Evolutionary conservation across 2,888 invertebrate species (phyloP).

Genomic region (Mesorhabditis spiculigera): DNA sequence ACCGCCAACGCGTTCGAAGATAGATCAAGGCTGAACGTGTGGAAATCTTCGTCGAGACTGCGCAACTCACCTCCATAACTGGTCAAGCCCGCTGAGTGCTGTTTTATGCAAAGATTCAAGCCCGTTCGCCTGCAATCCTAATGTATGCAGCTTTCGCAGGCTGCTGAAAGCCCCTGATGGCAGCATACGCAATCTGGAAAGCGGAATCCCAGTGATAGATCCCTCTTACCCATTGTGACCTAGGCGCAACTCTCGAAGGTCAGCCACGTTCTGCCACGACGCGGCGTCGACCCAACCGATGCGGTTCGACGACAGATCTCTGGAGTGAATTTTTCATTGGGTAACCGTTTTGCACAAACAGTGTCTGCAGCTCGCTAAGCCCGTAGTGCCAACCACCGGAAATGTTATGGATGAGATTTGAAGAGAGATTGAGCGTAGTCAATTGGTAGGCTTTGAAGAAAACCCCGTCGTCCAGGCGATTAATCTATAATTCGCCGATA

Average conservation of each 20-base stretch:
- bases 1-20: slow-evolving; percentile 41
- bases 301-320: slow-evolving; percentile 36
- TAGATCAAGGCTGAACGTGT: slow-evolving; percentile 24
- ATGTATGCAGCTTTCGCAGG: slow-evolving; percentile 27
- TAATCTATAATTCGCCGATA: not conserved
- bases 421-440: slow-evolving; percentile 31
- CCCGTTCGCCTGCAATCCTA: slow-evolving; percentile 31
- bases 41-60: not conserved
- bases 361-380: slow-evolving; percentile 24
- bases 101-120: slow-evolving; percentile 36
- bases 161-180: slow-evolving; percentile 36
- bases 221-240: not conserved
- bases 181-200: slow-evolving; percentile 30
- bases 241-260: slow-evolving; percentile 18
- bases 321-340: slow-evolving; percentile 12
- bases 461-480: slow-evolving; percentile 36
- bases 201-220: slow-evolving; percentile 7
- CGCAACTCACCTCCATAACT: slow-evolving; percentile 20
- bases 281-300: slow-evolving; percentile 31
- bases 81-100: slow-evolving; percentile 36
- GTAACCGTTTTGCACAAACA: slow-evolving; percentile 22
- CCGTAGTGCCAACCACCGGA: slow-evolving; percentile 41
- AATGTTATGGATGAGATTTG: slow-evolving; percentile 30
- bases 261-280: slow-evolving; percentile 34
- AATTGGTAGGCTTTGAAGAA: slow-evolving; percentile 34